Base-by-base conservation (phyloP, 1,140 invertebrate genomes). In the Lepidurus apus region DNA sequence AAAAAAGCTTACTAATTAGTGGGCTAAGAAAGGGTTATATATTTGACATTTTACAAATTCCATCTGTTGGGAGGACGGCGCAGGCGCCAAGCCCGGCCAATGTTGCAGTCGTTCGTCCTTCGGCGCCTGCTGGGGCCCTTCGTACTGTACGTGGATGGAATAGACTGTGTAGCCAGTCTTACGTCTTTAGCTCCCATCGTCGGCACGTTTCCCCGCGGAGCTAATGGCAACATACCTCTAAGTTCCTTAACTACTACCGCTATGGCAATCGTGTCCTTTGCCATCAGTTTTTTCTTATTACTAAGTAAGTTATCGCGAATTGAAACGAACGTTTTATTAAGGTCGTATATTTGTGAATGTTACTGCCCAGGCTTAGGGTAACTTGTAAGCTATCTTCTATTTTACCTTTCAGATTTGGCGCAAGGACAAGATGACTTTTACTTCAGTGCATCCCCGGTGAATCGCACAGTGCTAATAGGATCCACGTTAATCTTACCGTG, bases 341-440 rank as follows among this genome's bases (percentile, higher is more conserved):
- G 34, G 4, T 34, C 34, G 4, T 34, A 2, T 4, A 34, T 34
- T 34, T 34, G 34, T 34, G 34, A 4, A 34, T 34, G n/a, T 34
- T 34, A 34, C 1, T 3, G 34, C 4, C 34, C 34, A 34, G 34
- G 4, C 34, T 34, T 34, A 2, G 34, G 0, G 2, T 4, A 65
- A 65, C 17, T 21, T n/a, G 21, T 4, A 10, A 7, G 13, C 17
- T n/a, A 65, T n/a, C 21, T 7, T 65, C 21, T 65, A 21, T 65
- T 13, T n/a, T n/a, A n/a, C 53, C 17, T 65, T 65, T 13, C 53
- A 65, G 53, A 21, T 21, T 65, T 9, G 53, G 53, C 53, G 74
- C 24, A 75, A 17, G 74, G 43, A 34, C 76, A 77, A 77, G 76
- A 77, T 42, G 76, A 77, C 65, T 77, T 77, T 47, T 77, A 77